These are phyloP conservation scores for Apis laboriosa DNA, from an alignment of 1,140 invertebrate genomes.

Conservation along the genomic window DNA sequence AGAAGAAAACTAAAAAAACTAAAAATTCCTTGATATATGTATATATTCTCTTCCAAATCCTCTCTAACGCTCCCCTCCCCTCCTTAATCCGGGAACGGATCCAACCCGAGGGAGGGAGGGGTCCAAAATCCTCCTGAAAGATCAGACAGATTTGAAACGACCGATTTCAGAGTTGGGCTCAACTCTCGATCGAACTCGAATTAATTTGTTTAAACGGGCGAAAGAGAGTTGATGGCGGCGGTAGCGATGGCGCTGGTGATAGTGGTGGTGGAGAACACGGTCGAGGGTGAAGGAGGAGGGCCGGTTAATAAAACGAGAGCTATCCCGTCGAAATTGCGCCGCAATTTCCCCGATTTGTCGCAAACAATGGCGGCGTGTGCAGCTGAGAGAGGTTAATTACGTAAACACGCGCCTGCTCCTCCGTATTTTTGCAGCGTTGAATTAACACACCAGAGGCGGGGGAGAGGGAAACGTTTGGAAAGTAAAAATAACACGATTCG, in stretches of 20 bases:
- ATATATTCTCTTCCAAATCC: too few species aligned
- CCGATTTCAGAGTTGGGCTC: too few species aligned
- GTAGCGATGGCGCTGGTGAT: background rate
- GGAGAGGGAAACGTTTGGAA: background rate
- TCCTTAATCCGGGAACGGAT: too few species aligned
- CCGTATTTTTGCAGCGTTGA: slow-evolving; percentile 36
- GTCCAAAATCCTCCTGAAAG: too few species aligned
- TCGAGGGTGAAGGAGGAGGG: background rate
- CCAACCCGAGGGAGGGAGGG: too few species aligned
- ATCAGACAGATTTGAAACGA: background rate
- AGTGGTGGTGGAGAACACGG: background rate
- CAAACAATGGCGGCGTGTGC: slow-evolving; percentile 16
- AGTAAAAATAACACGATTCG: slow-evolving; percentile 33
- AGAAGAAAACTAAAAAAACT: too few species aligned
- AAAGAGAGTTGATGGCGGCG: background rate
- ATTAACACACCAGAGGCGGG: slow-evolving; percentile 2
- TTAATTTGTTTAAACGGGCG: slow-evolving; percentile 25
- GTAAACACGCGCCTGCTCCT: slow-evolving; percentile 23
- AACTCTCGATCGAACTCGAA: background rate
- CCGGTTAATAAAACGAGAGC: slow-evolving; percentile 29
- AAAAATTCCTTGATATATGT: too few species aligned
- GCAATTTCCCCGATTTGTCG: slow-evolving; percentile 44
- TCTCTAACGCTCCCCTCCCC: too few species aligned
- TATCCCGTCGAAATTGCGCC: slow-evolving; percentile 25
- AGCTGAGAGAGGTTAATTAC: slow-evolving; percentile 36